Base-by-base conservation (phyloP, 2,113 vertebrate genomes). In the Delphinus delphis region DNA sequence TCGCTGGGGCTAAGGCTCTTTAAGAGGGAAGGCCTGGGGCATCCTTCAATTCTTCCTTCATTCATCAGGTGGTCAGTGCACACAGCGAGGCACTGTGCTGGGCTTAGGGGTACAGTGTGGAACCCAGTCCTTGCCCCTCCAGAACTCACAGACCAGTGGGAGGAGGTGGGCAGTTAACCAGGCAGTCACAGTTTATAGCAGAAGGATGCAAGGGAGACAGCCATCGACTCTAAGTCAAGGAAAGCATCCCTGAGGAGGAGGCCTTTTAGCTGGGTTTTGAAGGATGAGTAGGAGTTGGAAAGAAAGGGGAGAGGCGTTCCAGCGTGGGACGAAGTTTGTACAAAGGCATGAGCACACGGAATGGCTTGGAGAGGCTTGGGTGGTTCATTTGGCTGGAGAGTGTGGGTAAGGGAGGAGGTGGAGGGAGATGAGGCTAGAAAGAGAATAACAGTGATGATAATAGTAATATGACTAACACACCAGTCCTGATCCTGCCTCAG, bases 191-290 rank as follows among this genome's bases (percentile, higher is more conserved):
- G 53, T 8, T 21, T 41, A 47, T 14, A 55, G 31, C 60, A 58
- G 77, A 81, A 67, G 21, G 4, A 3, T 36, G 9, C 21, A 13
- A 62, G 73, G 68, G 31, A 14, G 55, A 47, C 1, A 11, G 47
- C 28, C 31, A 17, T 41, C 1, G 5, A 73, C 13, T 79, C 18
- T 5, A 31, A 41, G 25, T 94, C 84, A 81, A 38, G 67, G 76
- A 50, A 26, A 4, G 70, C 88, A 73, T 94, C 91, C 31, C 41
- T 5, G 62, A 47, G 79, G 90, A 94, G 90, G 33, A 65, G 36
- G n/a, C 17, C 74, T 95, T 70, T 28, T 6, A 44, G 44, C 38
- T 82, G 88, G 21, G 18, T 60, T 91, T 74, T 47, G 79, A 92
- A 77, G 82, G 71, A 4, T 73, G 65, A n/a, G n/a, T 55, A 70